phyloP scores from a whole-genome alignment of 2,113 vertebrate species.

The Chrysemys picta region DNA sequence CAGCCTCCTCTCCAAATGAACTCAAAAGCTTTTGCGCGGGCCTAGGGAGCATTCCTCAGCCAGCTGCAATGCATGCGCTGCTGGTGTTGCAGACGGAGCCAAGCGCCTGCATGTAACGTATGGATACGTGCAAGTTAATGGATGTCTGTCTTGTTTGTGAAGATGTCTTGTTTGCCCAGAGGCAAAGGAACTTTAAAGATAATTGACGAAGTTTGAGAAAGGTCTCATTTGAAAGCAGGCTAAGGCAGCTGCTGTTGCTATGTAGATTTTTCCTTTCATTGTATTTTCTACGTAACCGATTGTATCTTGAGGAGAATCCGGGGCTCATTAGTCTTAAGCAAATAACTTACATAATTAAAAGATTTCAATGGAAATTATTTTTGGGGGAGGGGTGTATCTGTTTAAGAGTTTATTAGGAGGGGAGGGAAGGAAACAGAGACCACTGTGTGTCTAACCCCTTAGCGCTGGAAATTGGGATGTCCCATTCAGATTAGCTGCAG shows the following conservation, averaged over 20 bases:
- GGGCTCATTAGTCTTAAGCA: constrained; percentile 9
- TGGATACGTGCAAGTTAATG: background rate
- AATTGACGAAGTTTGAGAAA: background rate
- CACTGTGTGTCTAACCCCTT: background rate
- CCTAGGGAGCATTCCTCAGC: background rate
- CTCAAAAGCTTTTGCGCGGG: background rate
- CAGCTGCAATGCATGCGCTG: accelerated
- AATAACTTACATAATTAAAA: constrained; percentile 29
- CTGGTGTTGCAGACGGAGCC: accelerated
- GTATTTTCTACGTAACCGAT: background rate
- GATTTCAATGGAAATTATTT: background rate
- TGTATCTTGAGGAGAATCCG: accelerated
- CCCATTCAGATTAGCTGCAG: background rate
- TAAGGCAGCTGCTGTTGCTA: background rate
- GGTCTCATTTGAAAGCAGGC: accelerated
- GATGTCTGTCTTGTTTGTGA: background rate
- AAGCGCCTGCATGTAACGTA: background rate
- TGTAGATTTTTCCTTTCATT: background rate
- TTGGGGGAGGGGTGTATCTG: background rate
- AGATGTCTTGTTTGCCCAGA: background rate
- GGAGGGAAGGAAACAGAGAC: too few relatives aligned
- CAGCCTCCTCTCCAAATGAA: background rate
- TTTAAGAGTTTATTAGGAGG: background rate
- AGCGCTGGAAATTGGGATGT: background rate
- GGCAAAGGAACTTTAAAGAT: constrained; percentile 11